Conservation (phyloP, 2,113 vertebrate species). For the Grus americana region DNA sequence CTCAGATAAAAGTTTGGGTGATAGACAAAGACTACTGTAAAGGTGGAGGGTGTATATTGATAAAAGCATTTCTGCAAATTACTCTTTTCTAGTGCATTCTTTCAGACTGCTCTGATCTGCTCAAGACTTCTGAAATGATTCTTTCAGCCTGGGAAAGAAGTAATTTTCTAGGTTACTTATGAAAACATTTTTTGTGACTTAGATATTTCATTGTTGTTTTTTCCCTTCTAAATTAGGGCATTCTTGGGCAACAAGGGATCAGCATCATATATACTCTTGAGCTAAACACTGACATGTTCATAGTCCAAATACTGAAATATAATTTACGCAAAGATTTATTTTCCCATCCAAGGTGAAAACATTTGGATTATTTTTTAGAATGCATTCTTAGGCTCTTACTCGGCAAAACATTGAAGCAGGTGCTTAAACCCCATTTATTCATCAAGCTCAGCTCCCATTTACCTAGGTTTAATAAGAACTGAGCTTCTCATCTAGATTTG, state of each 20-base stretch:
- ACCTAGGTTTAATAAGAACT: background rate
- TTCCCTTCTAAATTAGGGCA: slow-evolving; percentile 13
- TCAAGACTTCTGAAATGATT: background rate
- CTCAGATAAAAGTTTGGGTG: slow-evolving; percentile 35
- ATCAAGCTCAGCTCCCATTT: background rate
- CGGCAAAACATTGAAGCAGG: background rate
- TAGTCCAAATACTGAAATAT: slow-evolving; percentile 10
- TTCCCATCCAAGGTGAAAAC: background rate
- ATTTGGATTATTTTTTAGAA: background rate
- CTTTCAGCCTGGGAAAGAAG: slow-evolving; percentile 7
- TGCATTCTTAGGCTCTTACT: slow-evolving; percentile 16
- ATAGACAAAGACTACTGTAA: background rate
- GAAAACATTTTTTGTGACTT: slow-evolving; percentile 17
- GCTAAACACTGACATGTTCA: background rate
- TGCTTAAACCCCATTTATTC: slow-evolving; percentile 9
- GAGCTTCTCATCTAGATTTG: background rate
- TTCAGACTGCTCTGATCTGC: slow-evolving; percentile 5
- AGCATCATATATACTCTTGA: background rate
- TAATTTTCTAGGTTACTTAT: slow-evolving; percentile 7
- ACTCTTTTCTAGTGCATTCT: background rate
- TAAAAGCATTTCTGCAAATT: slow-evolving; percentile 19
- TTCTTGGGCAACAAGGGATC: slow-evolving; percentile 21
- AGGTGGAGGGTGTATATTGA: background rate
- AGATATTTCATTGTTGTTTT: background rate
- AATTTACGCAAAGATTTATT: slow-evolving; percentile 24